Percentiles rank a stretch among this genome's conserved stretches.
Evolutionary conservation across 2,113 vertebrate genomes (phyloP).

Genomic region (Phycodurus eques): DNA sequence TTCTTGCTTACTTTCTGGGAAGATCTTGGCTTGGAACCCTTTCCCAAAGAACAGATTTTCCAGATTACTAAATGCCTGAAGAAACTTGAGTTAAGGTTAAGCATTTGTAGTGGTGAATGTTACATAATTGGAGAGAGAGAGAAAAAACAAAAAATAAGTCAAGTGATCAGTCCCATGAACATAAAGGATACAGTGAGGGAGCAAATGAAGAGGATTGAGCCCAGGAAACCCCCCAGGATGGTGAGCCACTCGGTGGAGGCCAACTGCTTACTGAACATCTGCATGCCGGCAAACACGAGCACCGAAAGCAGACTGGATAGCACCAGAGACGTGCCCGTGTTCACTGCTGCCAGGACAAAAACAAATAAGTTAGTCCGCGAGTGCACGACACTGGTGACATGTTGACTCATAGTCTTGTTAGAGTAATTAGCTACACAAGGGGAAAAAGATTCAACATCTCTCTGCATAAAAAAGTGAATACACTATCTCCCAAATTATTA

Average conservation of each 20-base stretch:
- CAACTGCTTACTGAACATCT: constrained; percentile 94
- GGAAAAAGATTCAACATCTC: background rate
- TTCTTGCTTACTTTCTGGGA: constrained; percentile 87
- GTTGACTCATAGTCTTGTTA: background rate
- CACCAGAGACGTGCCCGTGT: constrained; percentile 86
- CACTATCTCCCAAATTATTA: background rate
- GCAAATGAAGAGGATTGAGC: constrained; percentile 89
- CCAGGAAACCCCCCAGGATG: constrained; percentile 91
- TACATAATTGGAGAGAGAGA: background rate
- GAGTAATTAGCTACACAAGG: background rate
- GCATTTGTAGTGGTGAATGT: background rate
- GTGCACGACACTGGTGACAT: background rate
- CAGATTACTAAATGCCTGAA: constrained; percentile 93
- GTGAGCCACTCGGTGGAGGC: constrained; percentile 93
- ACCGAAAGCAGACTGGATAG: constrained; percentile 89
- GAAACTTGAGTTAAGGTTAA: constrained; percentile 65
- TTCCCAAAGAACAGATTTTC: constrained; percentile 95
- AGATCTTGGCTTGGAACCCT: constrained; percentile 96
- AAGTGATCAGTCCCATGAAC: background rate
- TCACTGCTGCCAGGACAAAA: constrained; percentile 74
- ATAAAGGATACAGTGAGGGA: constrained; percentile 92
- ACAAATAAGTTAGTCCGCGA: background rate
- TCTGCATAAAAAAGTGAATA: background rate
- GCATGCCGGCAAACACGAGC: constrained; percentile 95
- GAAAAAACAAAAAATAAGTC: background rate